Base-by-base conservation (phyloP, 2,888 invertebrate species). In the Ophion ellenae region DNA sequence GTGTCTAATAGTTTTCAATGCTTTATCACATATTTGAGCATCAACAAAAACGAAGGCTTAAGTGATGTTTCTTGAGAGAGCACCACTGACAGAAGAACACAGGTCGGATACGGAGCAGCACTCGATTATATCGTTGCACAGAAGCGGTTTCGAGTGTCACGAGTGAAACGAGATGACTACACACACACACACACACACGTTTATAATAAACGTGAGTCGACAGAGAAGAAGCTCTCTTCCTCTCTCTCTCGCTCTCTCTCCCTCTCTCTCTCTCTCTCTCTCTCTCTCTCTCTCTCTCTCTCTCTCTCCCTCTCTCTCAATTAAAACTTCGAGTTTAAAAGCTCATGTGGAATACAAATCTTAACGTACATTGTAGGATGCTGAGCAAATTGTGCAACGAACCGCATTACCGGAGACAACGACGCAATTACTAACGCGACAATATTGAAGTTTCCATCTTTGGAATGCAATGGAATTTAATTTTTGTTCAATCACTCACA, bases 51-150 rank as follows among this genome's bases (percentile, higher is more conserved):
- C 32, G 32, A 32, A 32, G 32, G 32, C 32, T 32, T 4, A 32
- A 32, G 32, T 32, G 28, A 63, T 9, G 32, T 2, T 71, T 67
- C 20, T 67, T 4, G 32, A 4, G 4, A 53, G 83, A 83, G 83
- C 67, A 83, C 74, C 83, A 83, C 83, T 83, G 79, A 74, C 14
- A 17, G 53, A 32, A 63, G 53, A 32, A 63, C 75, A 64, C 83
- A 75, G 79, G 77, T 88, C 86, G 86, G 20, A 70, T 78, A 66
- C 88, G 86, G 86, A 87, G 85, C 89, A 87, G 83, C 88, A 57
- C 90, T 89, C 88, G 88, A 89, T 90, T 89, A 89, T 89, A 87
- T 89, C 85, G 88, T 89, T 88, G 90, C 75, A 84, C 83, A 75
- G 61, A 70, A 79, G 17, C 53, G 79, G 83, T 84, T 84, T 84